Conservation (phyloP, 1,140 invertebrate species). For the Batillaria attramentaria region DNA sequence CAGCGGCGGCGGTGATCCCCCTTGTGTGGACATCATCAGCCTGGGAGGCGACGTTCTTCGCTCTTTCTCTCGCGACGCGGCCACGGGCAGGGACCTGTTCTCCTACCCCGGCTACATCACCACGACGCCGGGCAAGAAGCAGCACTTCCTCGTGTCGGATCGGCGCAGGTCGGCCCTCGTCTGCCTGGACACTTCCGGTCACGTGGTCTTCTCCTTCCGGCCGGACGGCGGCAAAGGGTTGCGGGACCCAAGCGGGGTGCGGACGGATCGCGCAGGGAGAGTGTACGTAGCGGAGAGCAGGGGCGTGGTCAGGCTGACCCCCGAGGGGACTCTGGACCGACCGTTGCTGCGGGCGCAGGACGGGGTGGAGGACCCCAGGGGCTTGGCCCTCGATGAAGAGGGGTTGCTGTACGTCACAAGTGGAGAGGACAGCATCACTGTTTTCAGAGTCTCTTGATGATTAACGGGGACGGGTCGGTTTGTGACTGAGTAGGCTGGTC, state of each 20-base stretch:
- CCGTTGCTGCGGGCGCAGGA: conserved; percentile 18
- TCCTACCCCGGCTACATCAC: conserved; percentile 28
- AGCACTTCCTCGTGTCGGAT: conserved; percentile 34
- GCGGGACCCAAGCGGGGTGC: conserved; percentile 33
- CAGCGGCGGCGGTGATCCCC: conserved; percentile 36
- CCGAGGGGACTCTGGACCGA: conserved; percentile 15
- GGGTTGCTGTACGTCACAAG: conserved; percentile 34
- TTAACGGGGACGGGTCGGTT: background rate
- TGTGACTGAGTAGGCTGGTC: background rate
- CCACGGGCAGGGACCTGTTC: conserved; percentile 20
- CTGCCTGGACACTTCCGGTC: conserved; percentile 8
- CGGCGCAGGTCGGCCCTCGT: conserved; percentile 14
- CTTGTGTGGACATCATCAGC: conserved; percentile 37
- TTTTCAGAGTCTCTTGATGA: conserved; percentile 15
- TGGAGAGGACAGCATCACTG: conserved; percentile 11
- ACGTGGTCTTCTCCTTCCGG: conserved; percentile 13
- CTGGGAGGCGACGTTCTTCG: conserved; percentile 34
- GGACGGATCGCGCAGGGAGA: background rate
- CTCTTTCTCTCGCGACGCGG: conserved; percentile 22
- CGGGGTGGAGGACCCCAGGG: conserved; percentile 31
- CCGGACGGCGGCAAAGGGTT: conserved; percentile 18
- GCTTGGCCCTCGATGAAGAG: conserved; percentile 21
- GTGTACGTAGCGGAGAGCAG: conserved; percentile 32
- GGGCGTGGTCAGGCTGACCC: conserved; percentile 16
- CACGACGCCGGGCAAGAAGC: background rate